Base-by-base conservation (phyloP, 1,140 invertebrate species). In the Drosophila ananassae region DNA sequence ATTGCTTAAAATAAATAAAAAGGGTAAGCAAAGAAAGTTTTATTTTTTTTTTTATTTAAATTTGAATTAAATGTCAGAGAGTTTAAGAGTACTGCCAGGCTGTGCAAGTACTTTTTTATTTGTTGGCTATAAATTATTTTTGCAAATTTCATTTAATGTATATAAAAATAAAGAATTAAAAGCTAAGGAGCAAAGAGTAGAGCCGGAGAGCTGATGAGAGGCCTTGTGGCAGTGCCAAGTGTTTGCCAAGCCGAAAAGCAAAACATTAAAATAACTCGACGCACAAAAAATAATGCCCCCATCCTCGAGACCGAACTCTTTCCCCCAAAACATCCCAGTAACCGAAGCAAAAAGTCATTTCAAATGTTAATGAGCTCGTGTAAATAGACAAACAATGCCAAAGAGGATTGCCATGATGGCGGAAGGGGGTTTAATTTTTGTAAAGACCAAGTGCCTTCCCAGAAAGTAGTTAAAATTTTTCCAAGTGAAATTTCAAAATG, bases 351-450 rank as follows among this genome's bases (percentile, higher is more conserved):
- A 83, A 89, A 89, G 83, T 89, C 83, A 89, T 89, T 89, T 89
- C 83, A 89, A 89, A 89, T 89, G 83, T 89, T 89, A 89, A 89
- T 89, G 83, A 89, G 83, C 83, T 89, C 73, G 83, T 89, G 79
- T 87, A 87, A 89, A 87, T 87, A 87, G 83, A 87, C 82, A 87
- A 85, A 85, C 82, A 85, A 85, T 85, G 82, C 77, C 73, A 61
- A 51, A 84, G 77, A 77, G 68, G 66, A 56, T 66, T 61, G 48
- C 30, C 46, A 41, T 41, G 47, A 30, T 52, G 37, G 47, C 9
- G 25, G 30, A 7, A 44, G 22, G 46, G n/a, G 32, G 9, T 37
- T 37, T 37, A 37, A 37, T 37, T 17, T 30, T 39, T 25, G 39
- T 52, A 28, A 56, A 44, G 59, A 25, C 37, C 57, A 67, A 77